A percentile compares a stretch with the other conserved stretches of the same genome.
These are phyloP conservation scores for Barbus barbus DNA, from an alignment of 2,113 vertebrate species.

Conservation along the genomic window DNA sequence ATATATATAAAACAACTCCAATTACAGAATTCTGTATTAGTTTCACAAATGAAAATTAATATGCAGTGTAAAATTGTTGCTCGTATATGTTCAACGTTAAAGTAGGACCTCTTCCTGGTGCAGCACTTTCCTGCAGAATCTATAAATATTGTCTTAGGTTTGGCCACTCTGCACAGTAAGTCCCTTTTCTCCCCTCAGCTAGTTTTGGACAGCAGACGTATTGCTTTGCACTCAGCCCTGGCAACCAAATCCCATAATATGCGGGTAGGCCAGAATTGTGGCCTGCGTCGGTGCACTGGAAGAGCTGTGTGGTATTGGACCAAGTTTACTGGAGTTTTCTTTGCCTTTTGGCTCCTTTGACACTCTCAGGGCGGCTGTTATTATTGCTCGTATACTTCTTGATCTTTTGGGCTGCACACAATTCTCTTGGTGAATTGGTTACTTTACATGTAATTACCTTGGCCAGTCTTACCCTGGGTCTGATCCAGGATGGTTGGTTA, in stretches of 20 bases:
- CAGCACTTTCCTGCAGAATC: neutral
- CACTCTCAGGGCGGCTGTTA: slow-evolving; percentile 60
- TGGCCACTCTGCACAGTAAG: slow-evolving; percentile 17
- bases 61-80: neutral
- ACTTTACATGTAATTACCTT: slow-evolving; percentile 47
- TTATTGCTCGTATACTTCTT: slow-evolving; percentile 54
- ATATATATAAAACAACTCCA: neutral
- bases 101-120: neutral
- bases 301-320: slow-evolving; percentile 26
- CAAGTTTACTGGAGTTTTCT: slow-evolving; percentile 37
- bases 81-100: neutral
- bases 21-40: neutral
- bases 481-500: neutral
- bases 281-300: neutral
- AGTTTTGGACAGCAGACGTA: slow-evolving; percentile 45
- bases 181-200: slow-evolving; percentile 32
- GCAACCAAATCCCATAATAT: slow-evolving; percentile 39
- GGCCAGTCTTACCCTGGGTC: slow-evolving; percentile 6
- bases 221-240: slow-evolving; percentile 11
- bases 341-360: slow-evolving; percentile 41
- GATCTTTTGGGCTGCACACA: slow-evolving; percentile 49
- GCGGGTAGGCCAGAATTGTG: neutral
- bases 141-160: slow-evolving; percentile 28
- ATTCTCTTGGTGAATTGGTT: slow-evolving; percentile 55
- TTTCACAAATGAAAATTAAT: neutral